phyloP scores from a whole-genome alignment of 2,888 invertebrate species.

The Apodemia duryi region DNA sequence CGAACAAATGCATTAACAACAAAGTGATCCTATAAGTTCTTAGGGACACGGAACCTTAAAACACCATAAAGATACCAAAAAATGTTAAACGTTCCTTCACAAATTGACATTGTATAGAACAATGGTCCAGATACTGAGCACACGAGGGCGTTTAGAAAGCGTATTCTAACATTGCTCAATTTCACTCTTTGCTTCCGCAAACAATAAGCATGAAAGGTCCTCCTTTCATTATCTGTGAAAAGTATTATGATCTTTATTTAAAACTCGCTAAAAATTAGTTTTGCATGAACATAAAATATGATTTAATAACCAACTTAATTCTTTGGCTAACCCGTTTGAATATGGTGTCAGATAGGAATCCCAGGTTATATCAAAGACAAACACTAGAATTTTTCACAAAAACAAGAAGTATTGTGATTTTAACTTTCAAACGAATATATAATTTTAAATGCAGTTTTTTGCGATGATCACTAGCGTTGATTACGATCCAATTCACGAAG shows the following conservation, averaged over 20 bases:
- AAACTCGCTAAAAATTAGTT: neutral
- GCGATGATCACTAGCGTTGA: too few relatives aligned
- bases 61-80: neutral
- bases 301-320: too few relatives aligned
- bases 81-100: neutral
- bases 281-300: neutral
- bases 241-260: neutral
- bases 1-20: too few relatives aligned
- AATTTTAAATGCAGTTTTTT: too few relatives aligned
- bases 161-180: constrained; percentile 32
- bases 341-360: neutral
- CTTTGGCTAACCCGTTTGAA: neutral
- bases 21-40: too few relatives aligned
- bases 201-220: constrained; percentile 5
- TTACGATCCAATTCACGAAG: too few relatives aligned
- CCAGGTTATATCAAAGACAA: neutral
- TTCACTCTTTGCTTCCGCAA: constrained; percentile 34
- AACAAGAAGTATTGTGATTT: too few relatives aligned
- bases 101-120: constrained; percentile 5
- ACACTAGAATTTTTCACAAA: too few relatives aligned
- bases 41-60: too few relatives aligned
- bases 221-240: neutral
- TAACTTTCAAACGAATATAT: too few relatives aligned
- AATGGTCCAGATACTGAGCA: constrained; percentile 3
- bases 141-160: constrained; percentile 36